Evolutionary conservation across 2,113 vertebrate genomes (phyloP).

Genomic region (Delphinus delphis): DNA sequence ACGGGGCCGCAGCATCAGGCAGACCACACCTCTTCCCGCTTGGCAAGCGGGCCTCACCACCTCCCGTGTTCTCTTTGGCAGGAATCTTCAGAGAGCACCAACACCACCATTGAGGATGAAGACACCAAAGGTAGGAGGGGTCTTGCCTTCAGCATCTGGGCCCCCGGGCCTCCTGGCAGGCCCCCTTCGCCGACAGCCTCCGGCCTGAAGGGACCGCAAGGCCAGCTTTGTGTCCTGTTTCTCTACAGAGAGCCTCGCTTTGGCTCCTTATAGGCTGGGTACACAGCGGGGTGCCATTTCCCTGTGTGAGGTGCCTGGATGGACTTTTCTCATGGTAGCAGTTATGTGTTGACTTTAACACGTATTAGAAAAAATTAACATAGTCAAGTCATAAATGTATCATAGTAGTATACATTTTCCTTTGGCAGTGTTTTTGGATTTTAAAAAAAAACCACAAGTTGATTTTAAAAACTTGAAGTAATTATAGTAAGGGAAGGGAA

Average conservation of each 20-base stretch:
- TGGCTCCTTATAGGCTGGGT: neutral
- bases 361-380: neutral
- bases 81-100: slow-evolving; percentile 99
- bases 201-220: neutral
- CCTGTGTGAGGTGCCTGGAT: fast-evolving
- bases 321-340: neutral
- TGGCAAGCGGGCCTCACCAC: slow-evolving; percentile 42
- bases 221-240: neutral
- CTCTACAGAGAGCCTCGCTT: neutral
- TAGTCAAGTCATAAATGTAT: neutral
- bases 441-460: neutral
- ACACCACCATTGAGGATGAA: slow-evolving; percentile 98
- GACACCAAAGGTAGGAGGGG: slow-evolving; percentile 93
- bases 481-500: neutral
- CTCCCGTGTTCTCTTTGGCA: slow-evolving; percentile 84
- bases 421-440: neutral
- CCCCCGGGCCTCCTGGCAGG: neutral
- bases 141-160: neutral
- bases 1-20: neutral
- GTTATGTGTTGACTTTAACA: neutral
- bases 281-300: fast-evolving
- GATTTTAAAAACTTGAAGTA: neutral
- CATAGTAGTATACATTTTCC: neutral
- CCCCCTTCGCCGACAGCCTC: neutral
- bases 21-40: neutral